phyloP scores from a whole-genome alignment of 2,113 vertebrate genomes.

The Poeciliopsis turrubarensis region DNA sequence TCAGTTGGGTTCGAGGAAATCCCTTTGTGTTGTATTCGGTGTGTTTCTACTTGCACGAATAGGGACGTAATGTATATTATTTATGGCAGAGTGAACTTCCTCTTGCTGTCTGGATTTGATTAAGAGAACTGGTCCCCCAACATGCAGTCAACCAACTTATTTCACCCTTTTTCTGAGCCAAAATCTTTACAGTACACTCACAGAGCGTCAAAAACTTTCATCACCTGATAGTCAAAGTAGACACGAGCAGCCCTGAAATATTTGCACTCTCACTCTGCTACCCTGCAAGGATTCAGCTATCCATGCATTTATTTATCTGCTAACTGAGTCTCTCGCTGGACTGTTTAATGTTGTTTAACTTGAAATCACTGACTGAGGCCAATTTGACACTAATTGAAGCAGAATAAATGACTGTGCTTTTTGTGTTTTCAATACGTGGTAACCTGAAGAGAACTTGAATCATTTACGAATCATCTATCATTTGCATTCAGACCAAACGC shows the following conservation, averaged over 20 bases:
- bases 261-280: conserved; percentile 14
- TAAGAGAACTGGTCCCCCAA: conserved; percentile 47
- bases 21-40: conserved; percentile 45
- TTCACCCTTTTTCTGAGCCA: conserved; percentile 8
- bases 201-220: conserved; percentile 11
- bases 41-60: conserved; percentile 58
- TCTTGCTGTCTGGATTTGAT: conserved; percentile 72
- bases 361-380: conserved; percentile 2
- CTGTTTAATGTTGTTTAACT: conserved; percentile 17
- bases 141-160: conserved; percentile 31
- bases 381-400: conserved; percentile 32
- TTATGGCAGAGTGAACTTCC: conserved; percentile 52
- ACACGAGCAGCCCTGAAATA: background rate
- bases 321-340: conserved; percentile 15
- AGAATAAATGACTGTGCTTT: conserved; percentile 32
- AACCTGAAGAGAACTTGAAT: conserved; percentile 60
- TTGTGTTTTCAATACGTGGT: conserved; percentile 38
- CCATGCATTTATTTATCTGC: background rate
- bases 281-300: conserved; percentile 6
- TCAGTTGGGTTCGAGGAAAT: conserved; percentile 23
- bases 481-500: conserved; percentile 61
- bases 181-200: conserved; percentile 13
- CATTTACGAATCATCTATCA: conserved; percentile 66
- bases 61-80: conserved; percentile 62
- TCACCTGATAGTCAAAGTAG: background rate